Conservation (phyloP, 2,888 invertebrate species). For the Cantharis rustica region DNA sequence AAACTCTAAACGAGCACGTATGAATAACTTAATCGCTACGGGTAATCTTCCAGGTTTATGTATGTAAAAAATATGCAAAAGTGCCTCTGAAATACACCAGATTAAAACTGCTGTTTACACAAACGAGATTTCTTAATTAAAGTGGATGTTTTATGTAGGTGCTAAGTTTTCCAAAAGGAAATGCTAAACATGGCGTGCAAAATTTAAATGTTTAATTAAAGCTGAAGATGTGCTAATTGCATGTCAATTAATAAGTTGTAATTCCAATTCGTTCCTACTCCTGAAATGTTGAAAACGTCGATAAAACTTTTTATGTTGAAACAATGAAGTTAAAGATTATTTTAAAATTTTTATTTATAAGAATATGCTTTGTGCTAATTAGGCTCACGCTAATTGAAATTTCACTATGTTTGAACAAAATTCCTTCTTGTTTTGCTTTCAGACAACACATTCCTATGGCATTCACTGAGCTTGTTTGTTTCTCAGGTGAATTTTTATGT, state of each 20-base stretch:
- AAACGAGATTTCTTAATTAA: not conserved
- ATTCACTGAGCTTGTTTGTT: not conserved
- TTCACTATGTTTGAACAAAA: not conserved
- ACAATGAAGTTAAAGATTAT: not conserved
- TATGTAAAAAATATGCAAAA: not conserved
- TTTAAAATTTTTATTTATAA: not conserved
- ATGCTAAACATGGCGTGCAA: not conserved
- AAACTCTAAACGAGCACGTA: constrained; percentile 15
- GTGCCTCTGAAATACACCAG: not conserved
- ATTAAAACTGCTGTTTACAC: not conserved
- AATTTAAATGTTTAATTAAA: not conserved
- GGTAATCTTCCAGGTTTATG: constrained; percentile 14
- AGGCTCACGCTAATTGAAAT: not conserved
- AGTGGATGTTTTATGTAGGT: not conserved
- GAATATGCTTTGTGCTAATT: not conserved
- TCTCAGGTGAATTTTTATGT: not conserved
- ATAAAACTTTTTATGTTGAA: not conserved
- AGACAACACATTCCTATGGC: not conserved
- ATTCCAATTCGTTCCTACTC: not conserved
- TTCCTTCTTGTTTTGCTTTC: not conserved
- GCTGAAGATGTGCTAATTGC: not conserved
- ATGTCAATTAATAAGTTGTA: not conserved
- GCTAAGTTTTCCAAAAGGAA: not conserved
- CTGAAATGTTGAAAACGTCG: not conserved
- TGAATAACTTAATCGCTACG: constrained; percentile 25